Evolutionary conservation across 2,113 vertebrate genomes (phyloP).

Genomic region (Sorex fumeus): DNA sequence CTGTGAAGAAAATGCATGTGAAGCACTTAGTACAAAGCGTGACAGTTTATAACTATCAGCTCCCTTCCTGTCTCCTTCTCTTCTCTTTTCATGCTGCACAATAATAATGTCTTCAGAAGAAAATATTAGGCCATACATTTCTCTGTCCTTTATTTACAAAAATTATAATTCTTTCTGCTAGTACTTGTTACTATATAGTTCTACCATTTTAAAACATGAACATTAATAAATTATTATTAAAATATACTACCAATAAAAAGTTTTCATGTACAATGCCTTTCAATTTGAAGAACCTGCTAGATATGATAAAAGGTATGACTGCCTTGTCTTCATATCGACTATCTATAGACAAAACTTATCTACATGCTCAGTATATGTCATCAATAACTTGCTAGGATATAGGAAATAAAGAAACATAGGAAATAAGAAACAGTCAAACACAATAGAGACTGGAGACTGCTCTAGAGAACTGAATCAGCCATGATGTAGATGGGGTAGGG

Average conservation of each 20-base stretch:
- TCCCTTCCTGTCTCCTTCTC: background rate
- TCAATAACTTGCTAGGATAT: too few species aligned
- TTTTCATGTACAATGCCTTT: background rate
- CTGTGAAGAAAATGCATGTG: slow-evolving; percentile 22
- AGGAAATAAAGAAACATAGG: too few species aligned
- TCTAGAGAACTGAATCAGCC: too few species aligned
- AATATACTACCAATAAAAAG: slow-evolving; percentile 2
- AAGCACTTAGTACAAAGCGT: background rate
- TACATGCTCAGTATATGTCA: too few species aligned
- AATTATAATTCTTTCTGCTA: slow-evolving; percentile 43
- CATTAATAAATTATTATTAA: slow-evolving; percentile 15
- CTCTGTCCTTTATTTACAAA: slow-evolving; percentile 19
- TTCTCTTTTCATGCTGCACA: background rate
- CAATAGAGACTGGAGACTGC: too few species aligned
- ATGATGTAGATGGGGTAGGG: too few species aligned
- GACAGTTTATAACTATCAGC: background rate
- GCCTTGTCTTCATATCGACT: background rate
- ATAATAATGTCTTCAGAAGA: slow-evolving; percentile 9
- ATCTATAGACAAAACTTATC: too few species aligned
- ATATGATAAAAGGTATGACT: background rate
- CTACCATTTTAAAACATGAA: slow-evolving; percentile 9
- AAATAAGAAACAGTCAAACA: too few species aligned
- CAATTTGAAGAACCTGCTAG: slow-evolving; percentile 22
- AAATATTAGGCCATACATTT: background rate
- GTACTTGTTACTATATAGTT: background rate